These are phyloP conservation scores for Saturnia pavonia DNA, from an alignment of 2,888 invertebrate genomes.

Conservation along the genomic window DNA sequence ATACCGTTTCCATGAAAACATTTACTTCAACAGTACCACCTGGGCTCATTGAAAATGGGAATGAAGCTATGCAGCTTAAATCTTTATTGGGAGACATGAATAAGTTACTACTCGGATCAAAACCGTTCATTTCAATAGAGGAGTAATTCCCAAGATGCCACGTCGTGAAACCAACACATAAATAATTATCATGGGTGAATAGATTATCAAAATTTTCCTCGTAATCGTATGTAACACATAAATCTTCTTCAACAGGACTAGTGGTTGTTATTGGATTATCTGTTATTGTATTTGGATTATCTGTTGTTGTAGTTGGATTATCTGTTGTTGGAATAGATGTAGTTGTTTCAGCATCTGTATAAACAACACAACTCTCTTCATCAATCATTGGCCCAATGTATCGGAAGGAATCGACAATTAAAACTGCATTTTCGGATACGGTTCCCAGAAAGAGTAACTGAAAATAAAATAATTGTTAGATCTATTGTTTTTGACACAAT, in stretches of 20 bases:
- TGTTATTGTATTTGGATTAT: background rate
- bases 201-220: constrained; percentile 9
- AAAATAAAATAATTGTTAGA: background rate
- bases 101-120: background rate
- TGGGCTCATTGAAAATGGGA: constrained; percentile 36
- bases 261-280: background rate
- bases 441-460: constrained; percentile 10
- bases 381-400: background rate
- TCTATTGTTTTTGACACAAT: background rate
- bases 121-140: background rate
- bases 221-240: constrained; percentile 31
- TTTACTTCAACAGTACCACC: constrained; percentile 41
- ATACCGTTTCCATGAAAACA: constrained; percentile 34
- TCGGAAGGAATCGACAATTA: constrained; percentile 8
- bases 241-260: constrained; percentile 21
- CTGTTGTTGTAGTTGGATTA: background rate
- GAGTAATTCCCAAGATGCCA: constrained; percentile 14
- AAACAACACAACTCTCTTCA: constrained; percentile 4
- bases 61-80: constrained; percentile 44
- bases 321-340: background rate
- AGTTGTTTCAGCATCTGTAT: constrained; percentile 11
- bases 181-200: background rate
- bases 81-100: constrained; percentile 27
- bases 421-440: background rate
- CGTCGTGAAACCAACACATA: background rate